A percentile compares a stretch with the other conserved stretches of the same genome.
Evolutionary conservation across 2,888 invertebrate genomes (phyloP).

Genomic region (Agriopis leucophaearia): DNA sequence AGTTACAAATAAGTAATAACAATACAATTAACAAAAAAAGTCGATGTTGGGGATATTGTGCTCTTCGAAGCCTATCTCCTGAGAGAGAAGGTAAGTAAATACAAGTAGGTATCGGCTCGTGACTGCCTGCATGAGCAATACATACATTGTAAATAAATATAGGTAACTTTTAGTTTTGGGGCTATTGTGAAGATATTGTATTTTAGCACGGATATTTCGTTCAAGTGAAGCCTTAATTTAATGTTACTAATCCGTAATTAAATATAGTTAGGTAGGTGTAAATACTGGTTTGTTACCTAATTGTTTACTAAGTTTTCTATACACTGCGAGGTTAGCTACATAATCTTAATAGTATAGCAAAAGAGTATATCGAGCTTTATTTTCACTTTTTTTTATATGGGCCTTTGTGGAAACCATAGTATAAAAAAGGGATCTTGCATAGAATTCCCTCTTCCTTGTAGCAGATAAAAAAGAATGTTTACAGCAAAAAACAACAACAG

Average conservation of each 20-base stretch:
- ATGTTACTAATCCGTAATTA: background rate
- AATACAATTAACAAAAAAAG: conserved; percentile 7
- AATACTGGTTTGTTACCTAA: no score
- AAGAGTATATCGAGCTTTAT: no score
- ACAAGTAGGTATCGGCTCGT: background rate
- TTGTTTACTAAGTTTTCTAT: no score
- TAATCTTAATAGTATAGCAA: no score
- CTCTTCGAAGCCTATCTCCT: conserved; percentile 1
- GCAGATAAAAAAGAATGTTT: no score
- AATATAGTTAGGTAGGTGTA: background rate
- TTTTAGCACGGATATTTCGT: background rate
- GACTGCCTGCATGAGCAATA: no score
- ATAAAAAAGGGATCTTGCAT: no score
- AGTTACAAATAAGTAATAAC: conserved; percentile 15
- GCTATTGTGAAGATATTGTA: conserved; percentile 8
- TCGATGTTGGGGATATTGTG: background rate
- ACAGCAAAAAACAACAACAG: no score
- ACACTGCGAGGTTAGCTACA: no score
- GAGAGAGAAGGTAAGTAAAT: background rate
- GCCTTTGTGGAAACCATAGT: no score
- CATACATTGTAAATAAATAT: background rate
- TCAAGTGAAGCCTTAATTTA: background rate
- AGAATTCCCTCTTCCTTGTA: no score
- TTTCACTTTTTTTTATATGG: no score
- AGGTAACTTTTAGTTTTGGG: background rate